Base-by-base conservation (phyloP, 2,797 vertebrate genomes). In the Gobio occitaniae region DNA sequence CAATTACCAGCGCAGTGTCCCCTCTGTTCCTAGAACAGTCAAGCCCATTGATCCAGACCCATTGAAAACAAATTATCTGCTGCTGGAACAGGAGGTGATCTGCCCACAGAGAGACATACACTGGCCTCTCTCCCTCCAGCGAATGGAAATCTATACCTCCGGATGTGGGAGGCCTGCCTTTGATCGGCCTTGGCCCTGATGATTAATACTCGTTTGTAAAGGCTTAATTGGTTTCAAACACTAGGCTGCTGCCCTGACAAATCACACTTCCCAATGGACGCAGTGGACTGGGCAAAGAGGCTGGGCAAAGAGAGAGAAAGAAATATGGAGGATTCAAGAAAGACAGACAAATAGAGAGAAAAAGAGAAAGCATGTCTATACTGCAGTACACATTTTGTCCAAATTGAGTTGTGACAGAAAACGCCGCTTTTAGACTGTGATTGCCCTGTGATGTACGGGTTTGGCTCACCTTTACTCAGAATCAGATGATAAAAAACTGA, bases 1-100 rank as follows among this genome's bases (percentile, higher is more conserved):
- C 95, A 96, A 95, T 97, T 96, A 96, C 90, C 87, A 16, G 89
- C 93, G 93, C 89, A 82, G 70, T 25, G 59, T 87, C 76, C 84
- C 86, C 82, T 80, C 78, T 78, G 84, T 87, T 87, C 86, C 79
- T 32, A 85, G 88, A 89, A 86, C 84, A 80, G 74, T 82, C 74
- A 54, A 76, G 79, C 70, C 80, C 84, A 90, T 86, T 88, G 88
- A 89, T 90, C 87, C 70, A 21, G 32, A 79, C 82, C 86, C 86
- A 86, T 69, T 84, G 88, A 89, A 89, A 89, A 89, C 88, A 90
- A 89, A 90, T 89, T 84, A 90, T 87, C 81, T 52, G 66, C 54
- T 88, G 70, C 48, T 82, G 86, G 74, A 78, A 87, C 56, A 88
- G 83, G 71, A 71, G 81, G 80, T 74, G 32, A 80, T 81, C 83